A percentile compares a stretch with the other conserved stretches of the same genome.
Evolutionary conservation across 1,140 invertebrate species (phyloP).

Genomic region (Rhagoletis zephyria): DNA sequence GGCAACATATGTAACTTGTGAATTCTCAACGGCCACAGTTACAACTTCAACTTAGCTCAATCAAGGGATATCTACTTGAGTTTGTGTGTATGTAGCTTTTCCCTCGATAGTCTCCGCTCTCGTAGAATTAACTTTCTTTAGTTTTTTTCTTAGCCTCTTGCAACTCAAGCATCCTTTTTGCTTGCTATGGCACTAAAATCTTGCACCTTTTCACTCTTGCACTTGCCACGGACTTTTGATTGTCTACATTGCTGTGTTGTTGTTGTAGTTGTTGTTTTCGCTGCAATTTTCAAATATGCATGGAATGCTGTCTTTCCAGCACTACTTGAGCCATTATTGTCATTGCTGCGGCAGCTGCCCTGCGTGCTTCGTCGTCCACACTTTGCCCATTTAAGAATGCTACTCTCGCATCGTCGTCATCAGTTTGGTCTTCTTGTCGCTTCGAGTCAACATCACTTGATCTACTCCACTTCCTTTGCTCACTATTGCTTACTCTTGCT

Average conservation of each 20-base stretch:
- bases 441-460: conserved; percentile 42
- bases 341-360: not conserved
- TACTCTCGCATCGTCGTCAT: not conserved
- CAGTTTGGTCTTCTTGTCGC: conserved; percentile 4
- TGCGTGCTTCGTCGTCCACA: not conserved
- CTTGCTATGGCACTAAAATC: conserved; percentile 28
- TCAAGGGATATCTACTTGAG: too few relatives aligned
- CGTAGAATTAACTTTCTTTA: not conserved
- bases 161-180: conserved; percentile 4
- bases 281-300: conserved; percentile 34
- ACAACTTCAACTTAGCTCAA: not conserved
- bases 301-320: conserved; percentile 40
- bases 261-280: not conserved
- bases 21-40: not conserved
- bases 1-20: conserved; percentile 19
- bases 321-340: conserved; percentile 25
- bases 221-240: conserved; percentile 21
- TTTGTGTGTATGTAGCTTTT: too few relatives aligned
- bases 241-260: not conserved
- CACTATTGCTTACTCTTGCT: not conserved
- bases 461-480: conserved; percentile 38
- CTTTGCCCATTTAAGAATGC: not conserved
- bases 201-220: conserved; percentile 46
- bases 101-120: not conserved
- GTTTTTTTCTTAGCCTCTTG: not conserved